phyloP scores from a whole-genome alignment of 2,113 vertebrate species.

The Micromys minutus region DNA sequence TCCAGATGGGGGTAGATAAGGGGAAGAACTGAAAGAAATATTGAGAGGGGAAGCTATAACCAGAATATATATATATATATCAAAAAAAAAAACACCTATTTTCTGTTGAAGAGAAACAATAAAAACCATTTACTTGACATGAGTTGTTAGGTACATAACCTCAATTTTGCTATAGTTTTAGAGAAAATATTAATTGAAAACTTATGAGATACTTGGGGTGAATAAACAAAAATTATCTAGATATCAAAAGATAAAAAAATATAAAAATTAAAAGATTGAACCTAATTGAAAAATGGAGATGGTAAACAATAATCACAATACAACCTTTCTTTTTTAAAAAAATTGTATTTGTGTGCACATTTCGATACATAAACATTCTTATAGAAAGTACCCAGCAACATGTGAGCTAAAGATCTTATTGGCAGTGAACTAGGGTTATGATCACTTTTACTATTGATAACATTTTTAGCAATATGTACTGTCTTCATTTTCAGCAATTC shows the following conservation, averaged over 20 bases:
- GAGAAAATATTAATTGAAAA: not conserved
- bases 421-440: not conserved
- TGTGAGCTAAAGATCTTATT: not conserved
- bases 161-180: not conserved
- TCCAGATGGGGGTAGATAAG: not conserved
- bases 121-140: not conserved
- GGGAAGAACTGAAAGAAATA: not conserved
- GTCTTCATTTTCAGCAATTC: constrained; percentile 57
- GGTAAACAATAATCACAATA: not conserved
- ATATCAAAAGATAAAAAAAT: not conserved
- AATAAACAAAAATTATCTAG: not conserved
- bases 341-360: not conserved
- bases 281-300: not conserved
- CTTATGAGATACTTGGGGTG: not conserved
- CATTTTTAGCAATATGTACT: not conserved
- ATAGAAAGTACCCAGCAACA: not conserved
- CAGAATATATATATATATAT: not conserved
- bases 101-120: not conserved
- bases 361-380: not conserved
- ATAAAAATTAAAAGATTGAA: not conserved
- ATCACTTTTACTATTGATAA: not conserved
- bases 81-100: not conserved
- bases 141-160: not conserved
- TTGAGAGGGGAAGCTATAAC: not conserved
- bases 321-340: not conserved